phyloP scores from a whole-genome alignment of 1,140 invertebrate species.

The Aphis craccivora region DNA sequence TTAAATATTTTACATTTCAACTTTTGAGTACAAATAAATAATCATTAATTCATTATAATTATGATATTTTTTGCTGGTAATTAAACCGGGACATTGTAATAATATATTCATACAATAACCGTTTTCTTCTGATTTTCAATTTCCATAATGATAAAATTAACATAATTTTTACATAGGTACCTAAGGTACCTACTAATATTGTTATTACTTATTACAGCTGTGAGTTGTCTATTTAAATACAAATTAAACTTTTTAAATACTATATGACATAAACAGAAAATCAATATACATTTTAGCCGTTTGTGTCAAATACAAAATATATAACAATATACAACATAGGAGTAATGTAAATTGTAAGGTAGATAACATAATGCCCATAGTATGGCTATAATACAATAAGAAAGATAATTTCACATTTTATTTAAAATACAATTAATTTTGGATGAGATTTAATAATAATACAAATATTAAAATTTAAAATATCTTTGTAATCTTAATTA shows the following conservation, averaged over 20 bases:
- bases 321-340: too few species aligned
- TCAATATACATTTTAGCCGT: not conserved
- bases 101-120: not conserved
- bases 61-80: not conserved
- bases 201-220: not conserved
- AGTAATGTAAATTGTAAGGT: too few species aligned
- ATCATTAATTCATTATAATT: not conserved
- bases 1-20: not conserved
- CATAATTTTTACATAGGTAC: slow-evolving; percentile 12
- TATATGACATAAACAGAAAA: not conserved
- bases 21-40: not conserved
- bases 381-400: too few species aligned
- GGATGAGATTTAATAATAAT: not conserved
- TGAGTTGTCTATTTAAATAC: not conserved
- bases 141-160: slow-evolving; percentile 40
- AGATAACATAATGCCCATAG: too few species aligned
- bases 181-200: not conserved
- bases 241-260: not conserved
- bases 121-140: not conserved
- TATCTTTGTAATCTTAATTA: not conserved
- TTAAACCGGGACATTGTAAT: not conserved
- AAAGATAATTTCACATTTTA: not conserved
- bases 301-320: too few species aligned
- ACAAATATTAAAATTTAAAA: not conserved
- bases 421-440: too few species aligned